A percentile compares a stretch with the other conserved stretches of the same genome.
Conservation (phyloP, 2,797 vertebrate species). For the Yasuhikotakia modesta region DNA sequence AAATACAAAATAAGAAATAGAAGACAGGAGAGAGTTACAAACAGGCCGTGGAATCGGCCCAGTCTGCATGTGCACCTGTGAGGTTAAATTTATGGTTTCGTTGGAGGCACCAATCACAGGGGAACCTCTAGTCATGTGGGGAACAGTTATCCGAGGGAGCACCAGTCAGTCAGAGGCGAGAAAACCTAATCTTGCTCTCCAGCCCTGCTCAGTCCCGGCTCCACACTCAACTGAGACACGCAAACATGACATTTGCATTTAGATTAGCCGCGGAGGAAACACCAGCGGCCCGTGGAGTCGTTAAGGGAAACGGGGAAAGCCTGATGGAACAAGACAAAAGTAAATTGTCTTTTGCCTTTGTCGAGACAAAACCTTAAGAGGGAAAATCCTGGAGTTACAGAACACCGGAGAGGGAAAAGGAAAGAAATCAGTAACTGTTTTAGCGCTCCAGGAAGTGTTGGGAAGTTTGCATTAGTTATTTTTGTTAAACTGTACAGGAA, state of each 20-base stretch:
- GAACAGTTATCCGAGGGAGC: constrained; percentile 62
- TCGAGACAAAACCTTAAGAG: constrained; percentile 27
- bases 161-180: constrained; percentile 47
- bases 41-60: constrained; percentile 48
- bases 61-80: constrained; percentile 40
- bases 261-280: constrained; percentile 66
- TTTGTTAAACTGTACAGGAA: not conserved
- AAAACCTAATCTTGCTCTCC: constrained; percentile 64
- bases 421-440: constrained; percentile 1
- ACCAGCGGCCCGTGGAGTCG: constrained; percentile 56
- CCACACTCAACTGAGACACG: constrained; percentile 52
- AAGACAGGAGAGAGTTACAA: constrained; percentile 52
- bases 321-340: constrained; percentile 63
- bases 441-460: not conserved
- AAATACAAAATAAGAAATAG: constrained; percentile 22
- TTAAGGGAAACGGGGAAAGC: constrained; percentile 55
- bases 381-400: constrained; percentile 22
- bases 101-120: constrained; percentile 51
- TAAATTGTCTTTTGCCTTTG: constrained; percentile 55
- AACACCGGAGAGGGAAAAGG: constrained; percentile 40
- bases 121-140: constrained; percentile 61
- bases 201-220: constrained; percentile 45
- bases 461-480: not conserved
- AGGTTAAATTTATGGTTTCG: constrained; percentile 63
- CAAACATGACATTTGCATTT: constrained; percentile 68